Evolutionary conservation across 2,888 invertebrate species (phyloP), one percentile per base, ranked within the genome.

Genomic region (Dioctria linearis): DNA sequence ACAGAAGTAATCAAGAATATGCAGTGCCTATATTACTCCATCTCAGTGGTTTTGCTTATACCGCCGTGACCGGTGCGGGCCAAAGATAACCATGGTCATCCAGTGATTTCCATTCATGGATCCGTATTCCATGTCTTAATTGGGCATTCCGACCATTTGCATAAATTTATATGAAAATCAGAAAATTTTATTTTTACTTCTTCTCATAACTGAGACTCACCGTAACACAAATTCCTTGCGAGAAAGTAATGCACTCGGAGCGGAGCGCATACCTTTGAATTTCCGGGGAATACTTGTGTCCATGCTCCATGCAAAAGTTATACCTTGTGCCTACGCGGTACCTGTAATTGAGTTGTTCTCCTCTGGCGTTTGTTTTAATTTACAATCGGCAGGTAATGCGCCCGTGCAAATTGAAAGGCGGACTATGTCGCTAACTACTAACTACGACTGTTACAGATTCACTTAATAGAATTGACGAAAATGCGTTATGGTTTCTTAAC

Each of bases 401-500:
- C 54, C 11, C 11, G 4, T 54, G 11, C 61, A 57, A 25, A 57
- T 57, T 25, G 37, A 73, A 73, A 73, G 57, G 40, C 11, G 25
- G 25, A 25, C 25, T 25, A 2, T 25, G 25, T 2, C 25, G 25
- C 25, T 25, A 25, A 25, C 25, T 25, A 51, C 73, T 13, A 4
- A 40, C 11, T 42, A 57, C 40, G 71, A 42, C 57, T 57, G 73
- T 59, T 73, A 40, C 73, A 73, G 73, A 57, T 73, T 51, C 71
- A 13, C 39, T 54, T 73, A 73, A 73, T 73, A 57, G 57, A 73
- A 40, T 13, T 57, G n/a, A 57, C 57, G 39, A 42, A 57, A 73
- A 59, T 73, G 73, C 73, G 73, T 73, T 73, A 40, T 73, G 73
- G 73, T 69, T 73, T 57, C 73, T 57, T 73, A 73, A 57, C 57